phyloP scores from a whole-genome alignment of 2,797 vertebrate genomes.

The Myioborus miniatus region DNA sequence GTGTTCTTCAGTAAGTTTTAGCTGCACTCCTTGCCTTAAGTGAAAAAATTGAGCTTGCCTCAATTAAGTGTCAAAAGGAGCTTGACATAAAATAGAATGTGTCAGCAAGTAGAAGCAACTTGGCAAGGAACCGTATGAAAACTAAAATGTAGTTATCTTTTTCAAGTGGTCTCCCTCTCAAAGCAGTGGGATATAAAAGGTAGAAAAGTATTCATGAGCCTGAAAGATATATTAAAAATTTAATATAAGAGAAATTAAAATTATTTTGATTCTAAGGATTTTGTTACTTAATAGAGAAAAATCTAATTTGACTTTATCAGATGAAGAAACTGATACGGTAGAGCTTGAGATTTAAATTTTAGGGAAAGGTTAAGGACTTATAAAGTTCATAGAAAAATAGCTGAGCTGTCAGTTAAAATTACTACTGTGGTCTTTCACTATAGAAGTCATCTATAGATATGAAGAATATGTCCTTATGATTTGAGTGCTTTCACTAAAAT shows the following conservation, averaged over 20 bases:
- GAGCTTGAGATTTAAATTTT: neutral
- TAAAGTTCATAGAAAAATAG: neutral
- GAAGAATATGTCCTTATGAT: neutral
- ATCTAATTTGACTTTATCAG: neutral
- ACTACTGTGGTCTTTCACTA: neutral
- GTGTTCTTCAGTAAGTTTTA: neutral
- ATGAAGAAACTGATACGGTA: neutral
- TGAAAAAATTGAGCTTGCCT: neutral
- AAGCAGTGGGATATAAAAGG: neutral
- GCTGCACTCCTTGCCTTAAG: neutral
- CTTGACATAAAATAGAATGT: neutral
- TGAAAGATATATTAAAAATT: neutral
- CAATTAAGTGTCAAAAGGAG: neutral
- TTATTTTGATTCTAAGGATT: neutral
- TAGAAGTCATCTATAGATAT: neutral
- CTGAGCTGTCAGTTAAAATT: neutral
- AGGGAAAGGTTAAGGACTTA: neutral
- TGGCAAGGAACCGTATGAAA: neutral
- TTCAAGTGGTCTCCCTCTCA: neutral
- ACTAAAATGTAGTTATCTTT: neutral
- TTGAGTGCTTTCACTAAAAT: neutral
- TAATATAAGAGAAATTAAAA: neutral
- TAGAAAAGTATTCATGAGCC: neutral
- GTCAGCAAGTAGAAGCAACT: neutral
- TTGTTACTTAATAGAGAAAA: neutral